Evolutionary conservation across 2,113 vertebrate genomes (phyloP).

Genomic region (Grus americana): DNA sequence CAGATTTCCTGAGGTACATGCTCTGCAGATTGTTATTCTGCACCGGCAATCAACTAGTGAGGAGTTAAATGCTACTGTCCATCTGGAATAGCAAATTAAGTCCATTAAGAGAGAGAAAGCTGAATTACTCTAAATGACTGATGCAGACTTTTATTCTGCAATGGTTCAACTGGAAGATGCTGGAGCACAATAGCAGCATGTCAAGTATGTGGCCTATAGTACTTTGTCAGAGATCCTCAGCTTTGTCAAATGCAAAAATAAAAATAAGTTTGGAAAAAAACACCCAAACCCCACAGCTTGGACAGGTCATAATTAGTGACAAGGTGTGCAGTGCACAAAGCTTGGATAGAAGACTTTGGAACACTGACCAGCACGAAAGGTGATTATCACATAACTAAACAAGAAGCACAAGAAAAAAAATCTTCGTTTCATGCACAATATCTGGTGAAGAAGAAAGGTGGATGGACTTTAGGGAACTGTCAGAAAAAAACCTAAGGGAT

Average conservation of each 20-base stretch:
- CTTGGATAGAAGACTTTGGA: not conserved
- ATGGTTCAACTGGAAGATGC: not conserved
- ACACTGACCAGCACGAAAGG: not conserved
- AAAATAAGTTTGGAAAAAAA: not conserved
- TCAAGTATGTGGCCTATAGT: not conserved
- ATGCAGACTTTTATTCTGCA: not conserved
- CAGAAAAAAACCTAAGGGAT: not conserved
- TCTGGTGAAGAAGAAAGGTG: not conserved
- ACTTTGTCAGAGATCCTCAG: not conserved
- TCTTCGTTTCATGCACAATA: not conserved
- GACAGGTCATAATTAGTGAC: not conserved
- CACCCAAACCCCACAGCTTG: not conserved
- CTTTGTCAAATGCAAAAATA: not conserved
- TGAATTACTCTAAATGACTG: not conserved
- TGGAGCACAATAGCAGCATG: not conserved
- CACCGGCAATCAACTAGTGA: not conserved
- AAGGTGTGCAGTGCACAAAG: not conserved
- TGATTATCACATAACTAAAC: not conserved
- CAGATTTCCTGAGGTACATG: not conserved
- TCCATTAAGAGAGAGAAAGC: not conserved
- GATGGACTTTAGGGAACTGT: not conserved
- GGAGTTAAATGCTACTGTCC: not conserved
- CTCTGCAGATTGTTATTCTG: not conserved
- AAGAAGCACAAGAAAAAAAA: not conserved
- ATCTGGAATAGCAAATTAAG: not conserved